phyloP scores from a whole-genome alignment of 2,888 invertebrate species.

The Dryobota labecula region DNA sequence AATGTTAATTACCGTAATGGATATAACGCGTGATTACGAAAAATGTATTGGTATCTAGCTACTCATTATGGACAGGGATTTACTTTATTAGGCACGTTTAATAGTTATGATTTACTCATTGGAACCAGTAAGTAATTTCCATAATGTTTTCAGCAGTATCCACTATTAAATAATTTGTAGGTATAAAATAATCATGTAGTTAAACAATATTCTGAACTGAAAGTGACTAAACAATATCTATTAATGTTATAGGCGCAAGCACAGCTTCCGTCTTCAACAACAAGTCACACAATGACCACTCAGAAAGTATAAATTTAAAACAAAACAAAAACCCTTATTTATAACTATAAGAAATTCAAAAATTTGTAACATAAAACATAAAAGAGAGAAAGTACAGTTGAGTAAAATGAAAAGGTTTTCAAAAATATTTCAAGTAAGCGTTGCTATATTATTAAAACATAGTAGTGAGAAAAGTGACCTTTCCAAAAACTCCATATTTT shows the following conservation, averaged over 20 bases:
- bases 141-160: slow-evolving; percentile 17
- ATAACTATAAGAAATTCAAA: not conserved
- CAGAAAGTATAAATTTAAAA: not conserved
- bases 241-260: not conserved
- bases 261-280: not conserved
- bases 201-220: not conserved
- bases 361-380: not conserved
- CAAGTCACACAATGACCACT: no score
- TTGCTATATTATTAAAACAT: not conserved
- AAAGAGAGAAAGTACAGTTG: not conserved
- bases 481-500: slow-evolving; percentile 20
- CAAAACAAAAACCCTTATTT: no score
- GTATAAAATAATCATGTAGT: not conserved
- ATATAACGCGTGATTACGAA: not conserved
- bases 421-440: not conserved
- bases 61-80: not conserved
- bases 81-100: not conserved
- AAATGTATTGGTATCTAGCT: not conserved
- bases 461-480: not conserved
- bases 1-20: no score
- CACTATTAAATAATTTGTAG: not conserved
- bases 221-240: not conserved
- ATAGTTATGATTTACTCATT: slow-evolving; percentile 4
- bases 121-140: not conserved
- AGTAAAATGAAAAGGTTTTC: not conserved